A percentile compares a stretch with the other conserved stretches of the same genome.
Conservation (phyloP, 2,113 vertebrate genomes). For the Actinemys pallida region DNA sequence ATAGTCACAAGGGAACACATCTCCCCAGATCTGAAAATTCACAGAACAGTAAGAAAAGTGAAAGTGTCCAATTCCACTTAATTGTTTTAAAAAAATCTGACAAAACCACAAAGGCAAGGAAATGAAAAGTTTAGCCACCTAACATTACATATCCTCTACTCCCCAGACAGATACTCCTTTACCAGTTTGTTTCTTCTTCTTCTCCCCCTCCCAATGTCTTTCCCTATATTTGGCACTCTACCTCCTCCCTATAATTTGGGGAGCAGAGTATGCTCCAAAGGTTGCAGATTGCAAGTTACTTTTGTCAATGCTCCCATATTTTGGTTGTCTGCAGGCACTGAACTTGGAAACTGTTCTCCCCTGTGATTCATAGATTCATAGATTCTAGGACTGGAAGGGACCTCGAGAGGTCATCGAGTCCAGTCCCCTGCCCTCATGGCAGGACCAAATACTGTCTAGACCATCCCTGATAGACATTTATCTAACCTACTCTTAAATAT, state of each 20-base stretch:
- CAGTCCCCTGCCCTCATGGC: no score
- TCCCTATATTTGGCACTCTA: not conserved
- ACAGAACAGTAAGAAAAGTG: not conserved
- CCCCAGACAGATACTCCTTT: not conserved
- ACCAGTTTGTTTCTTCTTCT: not conserved
- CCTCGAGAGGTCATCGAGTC: no score
- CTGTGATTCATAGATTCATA: not conserved
- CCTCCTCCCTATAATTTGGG: not conserved
- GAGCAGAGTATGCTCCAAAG: not conserved
- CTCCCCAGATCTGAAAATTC: slow-evolving; percentile 3
- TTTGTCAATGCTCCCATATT: not conserved
- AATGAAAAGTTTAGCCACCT: not conserved
- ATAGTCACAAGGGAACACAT: not conserved
- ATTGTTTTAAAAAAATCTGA: not conserved
- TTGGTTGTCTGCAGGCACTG: not conserved
- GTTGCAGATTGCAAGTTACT: not conserved
- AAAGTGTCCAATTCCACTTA: rapidly evolving
- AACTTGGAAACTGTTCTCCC: not conserved
- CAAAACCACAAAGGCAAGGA: not conserved
- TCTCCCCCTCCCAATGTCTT: not conserved
- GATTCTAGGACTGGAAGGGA: no score
- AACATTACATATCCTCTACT: not conserved
- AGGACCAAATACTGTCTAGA: no score
- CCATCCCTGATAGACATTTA: no score
- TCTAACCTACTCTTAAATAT: no score